Base-by-base conservation (phyloP, 2,113 vertebrate species). In the Pterocles burchelli region DNA sequence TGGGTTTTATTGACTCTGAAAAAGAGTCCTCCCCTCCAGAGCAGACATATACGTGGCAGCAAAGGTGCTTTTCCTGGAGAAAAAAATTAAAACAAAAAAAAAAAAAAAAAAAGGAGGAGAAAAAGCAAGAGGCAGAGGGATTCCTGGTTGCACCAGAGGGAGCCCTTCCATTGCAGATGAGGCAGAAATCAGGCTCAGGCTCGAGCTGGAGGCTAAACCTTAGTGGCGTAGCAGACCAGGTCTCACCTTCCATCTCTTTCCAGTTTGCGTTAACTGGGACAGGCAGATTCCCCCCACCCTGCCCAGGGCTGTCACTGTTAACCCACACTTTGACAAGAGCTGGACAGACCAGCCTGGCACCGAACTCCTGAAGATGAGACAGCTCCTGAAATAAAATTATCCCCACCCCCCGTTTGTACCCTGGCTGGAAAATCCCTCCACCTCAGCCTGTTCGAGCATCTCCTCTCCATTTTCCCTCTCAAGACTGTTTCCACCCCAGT, bases 161-260 rank as follows among this genome's bases (percentile, higher is more conserved):
- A 97, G 96, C 96, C 70, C 87, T 97, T 95, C 94, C 82, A 88
- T 88, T 81, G 82, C 92, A 57, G 85, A 96, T 95, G 90, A 94
- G 49, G 49, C 73, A 6, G 11, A 34, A 43, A 55, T 54, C 55
- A 26, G 61, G 33, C 59, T 70, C 63, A 2, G 10, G 5, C 8
- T 9, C 4, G 38, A 75, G 76, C 58, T 22, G 14, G 2, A 81
- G 61, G 45, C 28, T 48, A 19, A 91, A 51, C 11, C 58, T 24
- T 4, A 2, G 43, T 13, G 16, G 13, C 24, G 31, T 33, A 0
- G 28, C 77, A 83, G 62, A 52, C 17, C 52, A 18, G 52, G 33
- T 7, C 20, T 85, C 46, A n/a, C 49, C 43, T 89, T 46, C 83
- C 83, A 63, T 49, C 33, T 24, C 49, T 28, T 88, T 68, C 45